phyloP scores from a whole-genome alignment of 2,113 vertebrate genomes.

The Isurus oxyrinchus region DNA sequence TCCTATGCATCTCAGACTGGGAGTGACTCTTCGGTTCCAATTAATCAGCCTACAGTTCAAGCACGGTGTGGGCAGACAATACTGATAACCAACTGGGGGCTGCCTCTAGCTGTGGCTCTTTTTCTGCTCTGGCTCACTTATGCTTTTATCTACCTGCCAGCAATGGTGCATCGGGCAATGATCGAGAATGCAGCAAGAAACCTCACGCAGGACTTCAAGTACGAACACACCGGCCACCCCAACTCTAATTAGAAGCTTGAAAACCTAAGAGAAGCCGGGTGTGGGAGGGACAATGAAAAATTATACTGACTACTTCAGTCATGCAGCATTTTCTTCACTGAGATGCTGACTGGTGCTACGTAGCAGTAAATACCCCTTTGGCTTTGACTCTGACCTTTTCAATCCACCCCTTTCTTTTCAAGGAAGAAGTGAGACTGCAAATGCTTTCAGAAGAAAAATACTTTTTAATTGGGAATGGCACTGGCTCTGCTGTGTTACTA shows the following conservation, averaged over 20 bases:
- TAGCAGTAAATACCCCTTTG: background rate
- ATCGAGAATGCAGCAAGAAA: constrained; percentile 52
- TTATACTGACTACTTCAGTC: background rate
- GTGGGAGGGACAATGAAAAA: background rate
- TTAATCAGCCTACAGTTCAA: constrained; percentile 59
- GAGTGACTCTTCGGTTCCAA: constrained; percentile 22
- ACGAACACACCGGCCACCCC: background rate
- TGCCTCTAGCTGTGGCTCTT: constrained; percentile 59
- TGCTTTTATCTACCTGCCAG: constrained; percentile 61
- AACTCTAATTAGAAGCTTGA: background rate
- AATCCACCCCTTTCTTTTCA: background rate
- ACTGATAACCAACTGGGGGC: constrained; percentile 59
- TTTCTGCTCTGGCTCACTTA: constrained; percentile 59
- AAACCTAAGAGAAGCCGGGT: background rate
- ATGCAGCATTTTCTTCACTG: background rate
- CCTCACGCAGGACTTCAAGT: constrained; percentile 43
- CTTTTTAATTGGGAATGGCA: background rate
- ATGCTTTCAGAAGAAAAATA: background rate
- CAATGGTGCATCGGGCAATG: constrained; percentile 50
- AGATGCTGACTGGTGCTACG: background rate
- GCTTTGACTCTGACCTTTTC: background rate
- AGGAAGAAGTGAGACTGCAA: background rate
- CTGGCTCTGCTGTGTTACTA: background rate
- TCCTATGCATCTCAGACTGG: background rate
- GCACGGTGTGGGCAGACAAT: constrained; percentile 62